These are phyloP conservation scores for Holotrichia oblita DNA, from an alignment of 1,140 invertebrate genomes.

Conservation along the genomic window DNA sequence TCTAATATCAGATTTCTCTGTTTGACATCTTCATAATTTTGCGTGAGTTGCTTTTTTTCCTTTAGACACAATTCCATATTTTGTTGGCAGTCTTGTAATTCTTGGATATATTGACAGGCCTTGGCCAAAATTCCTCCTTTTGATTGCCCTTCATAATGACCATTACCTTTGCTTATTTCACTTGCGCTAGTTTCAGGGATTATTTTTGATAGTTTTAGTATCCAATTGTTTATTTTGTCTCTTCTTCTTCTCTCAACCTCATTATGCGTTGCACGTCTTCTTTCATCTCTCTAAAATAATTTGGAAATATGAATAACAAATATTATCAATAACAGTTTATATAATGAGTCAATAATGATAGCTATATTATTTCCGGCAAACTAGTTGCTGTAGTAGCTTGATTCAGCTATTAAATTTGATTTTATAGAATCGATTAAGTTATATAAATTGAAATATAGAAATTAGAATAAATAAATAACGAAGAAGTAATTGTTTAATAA, in stretches of 20 bases:
- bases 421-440: no score
- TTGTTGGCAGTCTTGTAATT: constrained; percentile 81
- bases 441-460: no score
- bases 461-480: no score
- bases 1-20: constrained; percentile 55
- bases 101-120: constrained; percentile 94
- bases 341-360: no score
- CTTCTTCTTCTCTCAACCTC: constrained; percentile 84
- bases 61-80: constrained; percentile 61
- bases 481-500: no score
- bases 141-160: constrained; percentile 75
- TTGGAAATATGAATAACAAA: neutral
- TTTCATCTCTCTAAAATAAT: constrained; percentile 71
- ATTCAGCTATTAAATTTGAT: no score
- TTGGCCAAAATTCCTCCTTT: constrained; percentile 97
- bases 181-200: constrained; percentile 72
- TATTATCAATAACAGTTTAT: no score
- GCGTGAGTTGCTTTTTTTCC: constrained; percentile 55
- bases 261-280: constrained; percentile 86
- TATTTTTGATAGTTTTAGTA: constrained; percentile 88
- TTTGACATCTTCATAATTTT: constrained; percentile 55
- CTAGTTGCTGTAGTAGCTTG: no score
- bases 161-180: constrained; percentile 64
- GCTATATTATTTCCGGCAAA: no score
- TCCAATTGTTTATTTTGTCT: constrained; percentile 98